Evolutionary conservation across 2,797 vertebrate genomes (phyloP).

Genomic region (Okamejei kenojei): DNA sequence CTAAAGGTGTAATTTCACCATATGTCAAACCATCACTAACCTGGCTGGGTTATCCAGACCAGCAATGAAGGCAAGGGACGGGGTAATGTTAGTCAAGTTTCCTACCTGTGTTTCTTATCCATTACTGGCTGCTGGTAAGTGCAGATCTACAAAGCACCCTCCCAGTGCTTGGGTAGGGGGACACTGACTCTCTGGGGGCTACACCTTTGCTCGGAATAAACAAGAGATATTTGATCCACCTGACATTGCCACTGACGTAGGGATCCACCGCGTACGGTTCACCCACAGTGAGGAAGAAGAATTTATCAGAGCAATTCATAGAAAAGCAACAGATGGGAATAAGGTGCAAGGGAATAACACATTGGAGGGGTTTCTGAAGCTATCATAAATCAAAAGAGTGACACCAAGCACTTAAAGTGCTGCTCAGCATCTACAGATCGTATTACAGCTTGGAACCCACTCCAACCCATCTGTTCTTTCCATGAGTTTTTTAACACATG

Average conservation of each 20-base stretch:
- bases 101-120: neutral
- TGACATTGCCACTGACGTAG: neutral
- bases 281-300: neutral
- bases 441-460: slow-evolving; percentile 26
- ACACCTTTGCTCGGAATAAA: neutral
- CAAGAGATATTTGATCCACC: neutral
- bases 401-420: neutral
- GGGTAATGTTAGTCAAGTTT: neutral
- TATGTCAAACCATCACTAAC: neutral
- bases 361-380: neutral
- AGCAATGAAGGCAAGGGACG: neutral
- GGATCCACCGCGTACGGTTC: neutral
- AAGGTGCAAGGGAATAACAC: neutral
- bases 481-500: neutral
- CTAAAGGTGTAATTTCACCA: neutral
- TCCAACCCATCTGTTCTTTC: slow-evolving; percentile 25
- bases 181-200: neutral
- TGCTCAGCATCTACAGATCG: neutral
- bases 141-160: too few relatives aligned
- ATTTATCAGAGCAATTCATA: neutral
- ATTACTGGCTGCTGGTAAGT: neutral
- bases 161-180: neutral
- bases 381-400: slow-evolving; percentile 26
- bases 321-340: slow-evolving; percentile 27
- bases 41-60: neutral